These are phyloP conservation scores for Bombylius discolor DNA, from an alignment of 2,888 invertebrate species.

Conservation along the genomic window DNA sequence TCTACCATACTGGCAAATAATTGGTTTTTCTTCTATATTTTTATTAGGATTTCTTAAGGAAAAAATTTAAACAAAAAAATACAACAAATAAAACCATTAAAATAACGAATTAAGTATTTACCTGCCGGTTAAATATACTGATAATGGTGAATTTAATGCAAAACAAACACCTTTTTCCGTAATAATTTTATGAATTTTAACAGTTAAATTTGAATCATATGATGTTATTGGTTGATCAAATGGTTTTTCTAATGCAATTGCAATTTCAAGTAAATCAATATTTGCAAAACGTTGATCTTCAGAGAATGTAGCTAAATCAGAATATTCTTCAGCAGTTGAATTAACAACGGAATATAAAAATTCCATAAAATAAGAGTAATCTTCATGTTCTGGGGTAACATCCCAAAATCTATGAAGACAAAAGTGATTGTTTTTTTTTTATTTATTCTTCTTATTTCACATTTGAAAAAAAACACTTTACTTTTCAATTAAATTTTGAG, in stretches of 20 bases:
- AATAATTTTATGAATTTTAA: conserved; percentile 37
- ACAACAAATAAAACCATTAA: neutral
- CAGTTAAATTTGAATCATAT: conserved; percentile 19
- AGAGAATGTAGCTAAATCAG: conserved; percentile 31
- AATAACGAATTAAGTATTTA: neutral
- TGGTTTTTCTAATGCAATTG: conserved; percentile 21
- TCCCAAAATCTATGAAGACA: conserved; percentile 28
- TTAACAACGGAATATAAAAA: conserved; percentile 38
- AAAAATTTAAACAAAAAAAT: neutral
- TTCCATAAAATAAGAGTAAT: conserved; percentile 37
- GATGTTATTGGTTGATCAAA: conserved; percentile 26
- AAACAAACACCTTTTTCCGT: conserved; percentile 55
- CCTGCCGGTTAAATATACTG: conserved; percentile 18
- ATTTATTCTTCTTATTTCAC: too few relatives aligned
- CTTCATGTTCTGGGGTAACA: conserved; percentile 30
- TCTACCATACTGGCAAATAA: conserved; percentile 29
- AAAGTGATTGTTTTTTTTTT: too few relatives aligned
- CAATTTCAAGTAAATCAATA: conserved; percentile 34
- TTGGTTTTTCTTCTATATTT: conserved; percentile 17
- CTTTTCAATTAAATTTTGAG: conserved; percentile 25
- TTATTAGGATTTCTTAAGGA: conserved; percentile 16
- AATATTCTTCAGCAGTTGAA: conserved; percentile 34
- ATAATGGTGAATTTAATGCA: conserved; percentile 44
- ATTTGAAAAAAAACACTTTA: neutral
- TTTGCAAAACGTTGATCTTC: conserved; percentile 35